Conservation (phyloP, 2,888 invertebrate genomes). For the Epinotia ramella region DNA sequence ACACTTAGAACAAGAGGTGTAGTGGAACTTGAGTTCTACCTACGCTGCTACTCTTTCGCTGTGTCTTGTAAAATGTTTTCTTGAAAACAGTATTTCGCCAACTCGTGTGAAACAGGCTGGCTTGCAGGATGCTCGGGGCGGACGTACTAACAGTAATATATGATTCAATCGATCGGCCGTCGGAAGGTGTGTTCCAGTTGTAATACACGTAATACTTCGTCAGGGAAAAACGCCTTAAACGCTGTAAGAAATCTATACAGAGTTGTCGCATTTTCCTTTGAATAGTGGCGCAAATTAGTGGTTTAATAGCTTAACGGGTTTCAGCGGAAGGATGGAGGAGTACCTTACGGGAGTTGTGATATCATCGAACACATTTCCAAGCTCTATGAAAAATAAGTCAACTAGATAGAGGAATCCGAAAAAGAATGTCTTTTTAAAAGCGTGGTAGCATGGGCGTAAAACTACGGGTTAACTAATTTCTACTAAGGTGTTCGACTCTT, state of each 20-base stretch:
- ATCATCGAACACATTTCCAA: neutral
- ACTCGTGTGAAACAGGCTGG: conserved; percentile 22
- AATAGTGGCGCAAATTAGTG: conserved; percentile 30
- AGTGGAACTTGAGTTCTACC: too few species aligned
- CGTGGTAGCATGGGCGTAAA: too few species aligned
- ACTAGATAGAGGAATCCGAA: neutral
- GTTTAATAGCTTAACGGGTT: conserved; percentile 37
- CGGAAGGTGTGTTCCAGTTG: conserved; percentile 50
- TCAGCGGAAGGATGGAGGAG: conserved; percentile 24
- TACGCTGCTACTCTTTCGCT: too few species aligned
- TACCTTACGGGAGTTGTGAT: conserved; percentile 18
- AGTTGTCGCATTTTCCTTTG: neutral
- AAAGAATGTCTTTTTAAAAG: too few species aligned
- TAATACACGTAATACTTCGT: conserved; percentile 24
- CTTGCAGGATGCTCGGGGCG: conserved; percentile 51
- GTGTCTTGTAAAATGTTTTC: conserved; percentile 6
- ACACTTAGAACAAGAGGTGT: too few species aligned
- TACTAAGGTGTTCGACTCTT: too few species aligned
- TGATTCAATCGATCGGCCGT: conserved; percentile 52
- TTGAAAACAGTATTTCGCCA: conserved; percentile 17
- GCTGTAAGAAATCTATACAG: neutral
- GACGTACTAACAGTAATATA: conserved; percentile 56
- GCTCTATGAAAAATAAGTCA: neutral
- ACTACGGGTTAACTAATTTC: too few species aligned
- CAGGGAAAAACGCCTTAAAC: conserved; percentile 2